A percentile compares a stretch with the other conserved stretches of the same genome.
These are phyloP conservation scores for Melipona quadrifasciata DNA, from an alignment of 1,140 invertebrate genomes.

Conservation along the genomic window DNA sequence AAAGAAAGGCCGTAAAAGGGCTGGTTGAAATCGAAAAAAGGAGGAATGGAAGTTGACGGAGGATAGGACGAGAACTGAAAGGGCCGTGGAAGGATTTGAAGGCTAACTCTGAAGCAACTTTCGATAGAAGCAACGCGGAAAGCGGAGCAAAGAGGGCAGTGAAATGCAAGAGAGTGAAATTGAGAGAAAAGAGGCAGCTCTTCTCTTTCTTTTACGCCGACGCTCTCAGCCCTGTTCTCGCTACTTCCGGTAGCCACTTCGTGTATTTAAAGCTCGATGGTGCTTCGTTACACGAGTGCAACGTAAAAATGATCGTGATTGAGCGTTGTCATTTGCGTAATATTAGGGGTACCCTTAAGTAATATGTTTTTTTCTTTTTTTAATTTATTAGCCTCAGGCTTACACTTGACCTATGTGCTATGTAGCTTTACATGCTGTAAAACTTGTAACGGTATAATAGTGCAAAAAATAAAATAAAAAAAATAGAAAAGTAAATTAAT, in stretches of 20 bases:
- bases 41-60: not conserved
- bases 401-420: no score
- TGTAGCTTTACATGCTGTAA: no score
- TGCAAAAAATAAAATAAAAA: no score
- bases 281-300: not conserved
- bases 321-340: not conserved
- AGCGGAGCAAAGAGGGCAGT: not conserved
- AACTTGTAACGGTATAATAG: no score
- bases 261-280: not conserved
- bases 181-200: not conserved
- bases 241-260: not conserved
- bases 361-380: no score
- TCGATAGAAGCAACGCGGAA: no score
- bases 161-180: constrained; percentile 15
- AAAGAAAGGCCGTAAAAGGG: not conserved
- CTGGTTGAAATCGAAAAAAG: not conserved
- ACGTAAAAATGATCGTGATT: not conserved
- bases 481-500: no score
- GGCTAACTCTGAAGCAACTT: not conserved
- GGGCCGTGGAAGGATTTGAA: not conserved
- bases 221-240: not conserved
- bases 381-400: no score
- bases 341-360: no score
- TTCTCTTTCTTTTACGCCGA: not conserved
- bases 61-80: not conserved